Evolutionary conservation across 2,113 vertebrate species (phyloP).

Genomic region (Arizona elegans): DNA sequence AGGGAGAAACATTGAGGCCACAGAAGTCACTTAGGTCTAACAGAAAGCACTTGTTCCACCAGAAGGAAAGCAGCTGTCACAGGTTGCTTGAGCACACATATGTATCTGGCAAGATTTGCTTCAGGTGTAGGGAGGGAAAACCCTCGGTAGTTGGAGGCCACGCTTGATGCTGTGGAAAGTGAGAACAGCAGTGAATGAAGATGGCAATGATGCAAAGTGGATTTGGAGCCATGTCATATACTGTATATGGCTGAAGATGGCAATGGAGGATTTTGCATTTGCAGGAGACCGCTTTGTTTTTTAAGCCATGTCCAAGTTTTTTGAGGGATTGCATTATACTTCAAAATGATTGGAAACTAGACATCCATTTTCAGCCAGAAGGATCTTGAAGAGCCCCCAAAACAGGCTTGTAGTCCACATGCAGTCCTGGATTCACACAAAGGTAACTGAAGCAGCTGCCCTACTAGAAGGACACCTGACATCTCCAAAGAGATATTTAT

Average conservation of each 20-base stretch:
- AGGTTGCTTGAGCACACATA: neutral
- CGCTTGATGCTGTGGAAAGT: neutral
- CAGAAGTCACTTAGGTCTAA: neutral
- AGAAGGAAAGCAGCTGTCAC: neutral
- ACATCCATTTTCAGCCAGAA: neutral
- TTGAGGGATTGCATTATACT: neutral
- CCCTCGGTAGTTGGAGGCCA: neutral
- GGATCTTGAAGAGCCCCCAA: neutral
- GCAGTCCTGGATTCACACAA: neutral
- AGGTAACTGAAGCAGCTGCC: neutral
- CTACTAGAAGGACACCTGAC: neutral
- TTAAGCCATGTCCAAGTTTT: neutral
- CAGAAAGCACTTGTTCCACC: neutral
- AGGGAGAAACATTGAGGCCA: neutral
- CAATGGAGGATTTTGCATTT: neutral
- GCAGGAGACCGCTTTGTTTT: neutral
- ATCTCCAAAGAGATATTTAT: neutral
- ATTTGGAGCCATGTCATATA: neutral
- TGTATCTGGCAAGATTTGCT: neutral
- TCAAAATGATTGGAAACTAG: neutral
- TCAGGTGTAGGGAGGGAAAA: neutral
- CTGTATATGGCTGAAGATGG: neutral
- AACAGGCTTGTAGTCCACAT: neutral
- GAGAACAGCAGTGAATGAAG: neutral
- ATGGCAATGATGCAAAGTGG: neutral